Evolutionary conservation across 2,113 vertebrate genomes (phyloP).

Genomic region (Daubentonia madagascariensis): DNA sequence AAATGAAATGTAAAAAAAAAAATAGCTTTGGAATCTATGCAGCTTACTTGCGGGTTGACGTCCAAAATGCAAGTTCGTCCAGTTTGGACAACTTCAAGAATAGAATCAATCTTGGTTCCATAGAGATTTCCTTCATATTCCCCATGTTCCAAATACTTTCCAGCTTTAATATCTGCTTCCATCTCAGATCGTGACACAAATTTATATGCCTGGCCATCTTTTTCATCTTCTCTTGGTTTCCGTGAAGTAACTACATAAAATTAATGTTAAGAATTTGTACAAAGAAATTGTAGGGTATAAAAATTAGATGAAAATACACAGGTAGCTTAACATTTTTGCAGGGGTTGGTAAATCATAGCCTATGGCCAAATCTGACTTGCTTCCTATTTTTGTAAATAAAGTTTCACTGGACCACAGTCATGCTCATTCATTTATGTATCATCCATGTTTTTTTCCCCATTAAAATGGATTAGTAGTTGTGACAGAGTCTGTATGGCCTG

Average conservation of each 20-base stretch:
- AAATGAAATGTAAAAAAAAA: background rate
- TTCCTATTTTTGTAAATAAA: background rate
- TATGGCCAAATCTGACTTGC: background rate
- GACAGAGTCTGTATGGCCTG: background rate
- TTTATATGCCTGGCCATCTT: constrained; percentile 94
- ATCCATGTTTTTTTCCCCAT: background rate
- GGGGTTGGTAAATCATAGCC: background rate
- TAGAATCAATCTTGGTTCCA: constrained; percentile 98
- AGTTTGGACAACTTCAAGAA: constrained; percentile 93
- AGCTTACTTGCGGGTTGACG: constrained; percentile 94
- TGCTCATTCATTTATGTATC: background rate
- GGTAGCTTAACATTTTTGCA: background rate
- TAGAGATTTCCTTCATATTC: constrained; percentile 99
- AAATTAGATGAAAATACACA: background rate
- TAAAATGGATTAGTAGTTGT: background rate
- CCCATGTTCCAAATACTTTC: constrained; percentile 96
- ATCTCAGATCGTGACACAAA: constrained; percentile 94
- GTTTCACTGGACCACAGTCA: background rate
- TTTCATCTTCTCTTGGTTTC: constrained; percentile 94
- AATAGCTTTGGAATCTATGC: background rate
- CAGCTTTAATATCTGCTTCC: constrained; percentile 95
- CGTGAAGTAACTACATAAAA: constrained; percentile 92
- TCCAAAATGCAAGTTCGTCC: constrained; percentile 97
- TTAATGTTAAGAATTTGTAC: constrained; percentile 40
- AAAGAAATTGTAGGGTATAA: background rate